These are phyloP conservation scores for Hydra vulgaris DNA, from an alignment of 30 jellyfish, hydroid and myxozoan species.

Conservation along the genomic window DNA sequence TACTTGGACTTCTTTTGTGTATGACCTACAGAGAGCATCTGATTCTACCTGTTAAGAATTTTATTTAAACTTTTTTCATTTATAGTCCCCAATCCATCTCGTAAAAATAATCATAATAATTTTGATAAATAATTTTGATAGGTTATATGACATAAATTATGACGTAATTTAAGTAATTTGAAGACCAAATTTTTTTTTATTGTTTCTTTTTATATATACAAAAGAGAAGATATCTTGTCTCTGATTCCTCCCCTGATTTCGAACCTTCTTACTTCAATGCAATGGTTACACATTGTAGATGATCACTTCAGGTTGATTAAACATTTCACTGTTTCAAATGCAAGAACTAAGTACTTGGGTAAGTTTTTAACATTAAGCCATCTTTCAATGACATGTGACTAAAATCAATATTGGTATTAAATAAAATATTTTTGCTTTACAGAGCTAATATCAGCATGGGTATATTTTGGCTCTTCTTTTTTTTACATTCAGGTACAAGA, in stretches of 20 bases:
- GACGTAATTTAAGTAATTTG: too few species aligned
- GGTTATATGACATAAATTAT: too few species aligned
- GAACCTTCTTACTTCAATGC: constrained; percentile 55
- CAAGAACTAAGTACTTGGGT: constrained; percentile 43
- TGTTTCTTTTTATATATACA: too few species aligned
- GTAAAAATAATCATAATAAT: too few species aligned
- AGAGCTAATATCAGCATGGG: constrained; percentile 80
- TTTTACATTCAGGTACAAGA: constrained; percentile 75
- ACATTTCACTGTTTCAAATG: constrained; percentile 49
- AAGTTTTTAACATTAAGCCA: neutral
- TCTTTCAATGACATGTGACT: neutral
- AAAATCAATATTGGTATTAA: neutral
- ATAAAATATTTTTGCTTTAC: neutral
- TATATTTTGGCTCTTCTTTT: constrained; percentile 85
- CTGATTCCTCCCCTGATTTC: constrained; percentile 68
- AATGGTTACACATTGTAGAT: constrained; percentile 67
- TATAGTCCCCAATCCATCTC: too few species aligned
- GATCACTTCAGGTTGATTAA: constrained; percentile 46
- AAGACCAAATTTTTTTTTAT: too few species aligned
- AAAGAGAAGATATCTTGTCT: constrained; percentile 50
- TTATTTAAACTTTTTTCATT: too few species aligned
- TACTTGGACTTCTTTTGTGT: too few species aligned
- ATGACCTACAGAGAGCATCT: too few species aligned
- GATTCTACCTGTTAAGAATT: too few species aligned
- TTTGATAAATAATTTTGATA: too few species aligned